Conservation (phyloP, 2,797 vertebrate genomes). For the Anguilla anguilla region DNA sequence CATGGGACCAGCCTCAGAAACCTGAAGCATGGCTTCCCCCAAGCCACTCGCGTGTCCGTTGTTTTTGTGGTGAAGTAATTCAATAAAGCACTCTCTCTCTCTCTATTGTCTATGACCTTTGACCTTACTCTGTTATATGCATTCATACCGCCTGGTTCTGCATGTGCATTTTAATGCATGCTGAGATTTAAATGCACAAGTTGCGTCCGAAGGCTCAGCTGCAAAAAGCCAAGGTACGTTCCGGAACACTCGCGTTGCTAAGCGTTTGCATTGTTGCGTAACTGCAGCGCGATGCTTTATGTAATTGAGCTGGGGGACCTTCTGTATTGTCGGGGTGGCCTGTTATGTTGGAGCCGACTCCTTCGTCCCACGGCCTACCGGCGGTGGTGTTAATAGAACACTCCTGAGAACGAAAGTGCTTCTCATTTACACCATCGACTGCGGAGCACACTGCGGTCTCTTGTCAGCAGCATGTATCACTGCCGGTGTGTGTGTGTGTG, state of each 20-base stretch:
- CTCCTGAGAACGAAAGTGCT: conserved; percentile 22
- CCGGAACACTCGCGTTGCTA: neutral
- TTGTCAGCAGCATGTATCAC: neutral
- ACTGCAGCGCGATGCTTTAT: conserved; percentile 23
- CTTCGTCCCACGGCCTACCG: conserved; percentile 1
- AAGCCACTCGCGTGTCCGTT: too few species aligned
- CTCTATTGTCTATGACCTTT: neutral
- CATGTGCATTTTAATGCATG: neutral
- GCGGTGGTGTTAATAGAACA: conserved; percentile 16
- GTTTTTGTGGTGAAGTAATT: neutral
- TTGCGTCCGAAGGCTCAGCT: conserved; percentile 9
- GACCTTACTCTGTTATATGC: neutral
- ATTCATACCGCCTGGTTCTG: neutral
- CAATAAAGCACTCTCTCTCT: neutral
- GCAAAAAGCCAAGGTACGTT: neutral
- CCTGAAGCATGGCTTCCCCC: neutral
- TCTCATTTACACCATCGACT: conserved; percentile 13
- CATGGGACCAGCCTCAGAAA: neutral
- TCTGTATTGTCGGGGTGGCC: conserved; percentile 18
- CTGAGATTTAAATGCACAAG: neutral
- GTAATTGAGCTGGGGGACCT: conserved; percentile 31
- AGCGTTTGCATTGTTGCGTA: neutral
- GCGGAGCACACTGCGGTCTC: neutral
- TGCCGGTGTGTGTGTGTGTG: conserved; percentile 11
- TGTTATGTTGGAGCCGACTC: neutral